phyloP scores from a whole-genome alignment of 2,113 vertebrate genomes.

The Bambusicola thoracicus region DNA sequence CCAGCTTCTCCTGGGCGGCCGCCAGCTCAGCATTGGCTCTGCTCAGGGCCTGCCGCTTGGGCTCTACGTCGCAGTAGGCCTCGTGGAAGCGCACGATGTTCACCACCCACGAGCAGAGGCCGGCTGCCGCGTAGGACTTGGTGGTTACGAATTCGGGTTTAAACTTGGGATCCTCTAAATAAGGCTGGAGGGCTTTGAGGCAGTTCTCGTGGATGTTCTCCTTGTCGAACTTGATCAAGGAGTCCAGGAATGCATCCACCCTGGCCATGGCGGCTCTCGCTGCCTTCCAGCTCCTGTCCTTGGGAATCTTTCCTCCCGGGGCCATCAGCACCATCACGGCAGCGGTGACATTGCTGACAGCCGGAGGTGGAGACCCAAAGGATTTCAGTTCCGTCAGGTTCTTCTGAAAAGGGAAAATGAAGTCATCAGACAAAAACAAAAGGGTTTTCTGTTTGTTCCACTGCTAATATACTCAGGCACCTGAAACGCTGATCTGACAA shows the following conservation, averaged over 20 bases:
- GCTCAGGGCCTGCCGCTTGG: slow-evolving; percentile 89
- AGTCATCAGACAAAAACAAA: slow-evolving; percentile 44
- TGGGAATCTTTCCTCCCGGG: slow-evolving; percentile 86
- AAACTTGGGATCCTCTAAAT: slow-evolving; percentile 90
- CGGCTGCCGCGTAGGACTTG: slow-evolving; percentile 88
- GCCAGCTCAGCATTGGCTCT: slow-evolving; percentile 88
- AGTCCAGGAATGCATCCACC: slow-evolving; percentile 91
- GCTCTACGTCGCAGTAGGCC: slow-evolving; percentile 92
- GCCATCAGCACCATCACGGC: slow-evolving; percentile 93
- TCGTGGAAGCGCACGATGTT: slow-evolving; percentile 90
- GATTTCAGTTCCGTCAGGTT: slow-evolving; percentile 95
- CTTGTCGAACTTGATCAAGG: slow-evolving; percentile 89
- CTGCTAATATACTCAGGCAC: slow-evolving; percentile 27
- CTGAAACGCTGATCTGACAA: slow-evolving; percentile 36
- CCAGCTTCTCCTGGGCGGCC: slow-evolving; percentile 89
- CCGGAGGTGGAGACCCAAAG: slow-evolving; percentile 88
- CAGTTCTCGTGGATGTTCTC: slow-evolving; percentile 93
- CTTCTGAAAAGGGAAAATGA: slow-evolving; percentile 79
- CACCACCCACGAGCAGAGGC: slow-evolving; percentile 97
- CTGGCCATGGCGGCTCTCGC: slow-evolving; percentile 90
- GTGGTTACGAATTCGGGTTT: slow-evolving; percentile 87
- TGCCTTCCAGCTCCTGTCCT: slow-evolving; percentile 95
- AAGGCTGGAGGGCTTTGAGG: slow-evolving; percentile 90
- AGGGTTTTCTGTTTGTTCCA: slow-evolving; percentile 37
- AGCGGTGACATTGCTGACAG: slow-evolving; percentile 91